Conservation (phyloP, 2,888 invertebrate genomes). For the Bembecia ichneumoniformis region DNA sequence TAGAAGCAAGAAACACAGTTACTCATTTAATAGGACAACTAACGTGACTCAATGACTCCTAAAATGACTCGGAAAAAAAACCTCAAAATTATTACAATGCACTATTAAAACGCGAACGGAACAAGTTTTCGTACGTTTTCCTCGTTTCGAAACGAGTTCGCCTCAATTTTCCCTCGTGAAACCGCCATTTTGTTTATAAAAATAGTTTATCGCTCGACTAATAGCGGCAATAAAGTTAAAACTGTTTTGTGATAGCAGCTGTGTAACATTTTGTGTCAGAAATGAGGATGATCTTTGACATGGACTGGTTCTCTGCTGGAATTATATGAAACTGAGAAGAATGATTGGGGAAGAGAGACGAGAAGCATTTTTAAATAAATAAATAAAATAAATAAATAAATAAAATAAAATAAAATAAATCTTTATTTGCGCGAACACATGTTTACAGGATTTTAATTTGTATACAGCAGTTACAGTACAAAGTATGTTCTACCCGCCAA, state of each 20-base stretch:
- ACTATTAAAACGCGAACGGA: background rate
- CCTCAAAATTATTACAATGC: background rate
- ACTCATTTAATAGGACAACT: background rate
- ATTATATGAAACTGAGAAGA: conserved; percentile 19
- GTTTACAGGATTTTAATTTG: no score
- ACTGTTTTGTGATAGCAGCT: background rate
- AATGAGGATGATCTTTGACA: conserved; percentile 2
- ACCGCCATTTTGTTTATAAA: conserved; percentile 20
- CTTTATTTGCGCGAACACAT: no score
- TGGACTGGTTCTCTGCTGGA: conserved; percentile 16
- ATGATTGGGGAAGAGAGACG: no score
- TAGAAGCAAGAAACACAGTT: background rate
- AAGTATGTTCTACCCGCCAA: no score
- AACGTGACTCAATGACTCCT: background rate
- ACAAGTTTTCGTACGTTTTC: conserved; percentile 10
- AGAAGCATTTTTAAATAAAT: no score
- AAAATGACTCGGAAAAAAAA: background rate
- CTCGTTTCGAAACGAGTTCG: conserved; percentile 20
- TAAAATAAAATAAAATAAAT: no score
- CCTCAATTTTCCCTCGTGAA: conserved; percentile 24
- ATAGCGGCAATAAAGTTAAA: conserved; percentile 15
- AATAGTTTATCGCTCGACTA: conserved; percentile 17
- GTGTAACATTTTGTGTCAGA: conserved; percentile 4
- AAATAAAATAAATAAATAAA: no score
- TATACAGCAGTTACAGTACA: no score